Percentiles rank a stretch among this genome's conserved stretches.
These are phyloP conservation scores for Leuciscus waleckii DNA, from an alignment of 2,797 vertebrate species.

Conservation along the genomic window DNA sequence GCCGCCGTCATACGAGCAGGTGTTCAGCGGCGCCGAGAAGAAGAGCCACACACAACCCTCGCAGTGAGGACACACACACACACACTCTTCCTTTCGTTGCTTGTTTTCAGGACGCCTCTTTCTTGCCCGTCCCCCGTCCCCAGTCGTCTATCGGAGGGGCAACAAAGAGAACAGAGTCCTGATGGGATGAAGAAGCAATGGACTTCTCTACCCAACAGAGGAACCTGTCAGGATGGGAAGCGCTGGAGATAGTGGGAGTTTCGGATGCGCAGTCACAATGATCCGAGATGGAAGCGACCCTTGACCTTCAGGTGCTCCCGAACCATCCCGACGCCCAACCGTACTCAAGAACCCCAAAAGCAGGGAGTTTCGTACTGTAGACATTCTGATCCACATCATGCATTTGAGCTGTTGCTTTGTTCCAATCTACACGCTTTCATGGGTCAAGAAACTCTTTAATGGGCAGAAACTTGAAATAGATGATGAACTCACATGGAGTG, in stretches of 20 bases:
- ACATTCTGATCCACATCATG: neutral
- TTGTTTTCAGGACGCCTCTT: conserved; percentile 21
- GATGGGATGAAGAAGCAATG: neutral
- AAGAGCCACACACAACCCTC: conserved; percentile 62
- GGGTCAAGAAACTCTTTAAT: neutral
- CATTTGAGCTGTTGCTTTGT: neutral
- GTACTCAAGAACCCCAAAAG: neutral
- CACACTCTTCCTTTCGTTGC: neutral
- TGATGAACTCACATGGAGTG: conserved; percentile 20
- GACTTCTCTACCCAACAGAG: conserved; percentile 7
- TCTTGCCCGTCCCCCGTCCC: conserved; percentile 6
- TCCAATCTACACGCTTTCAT: conserved; percentile 15
- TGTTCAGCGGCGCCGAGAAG: conserved; percentile 87
- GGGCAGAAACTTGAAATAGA: conserved; percentile 11
- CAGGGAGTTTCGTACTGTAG: neutral
- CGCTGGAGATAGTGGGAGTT: neutral
- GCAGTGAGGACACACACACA: neutral
- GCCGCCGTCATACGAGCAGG: conserved; percentile 92
- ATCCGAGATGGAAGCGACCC: neutral
- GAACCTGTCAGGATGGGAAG: neutral
- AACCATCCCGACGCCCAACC: neutral
- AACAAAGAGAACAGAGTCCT: conserved; percentile 1
- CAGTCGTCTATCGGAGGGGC: conserved; percentile 1
- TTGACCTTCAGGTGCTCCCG: conserved; percentile 12
- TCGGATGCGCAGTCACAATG: neutral